These are phyloP conservation scores for Dicyrtomina minuta DNA, from an alignment of 2,888 invertebrate genomes.

Conservation along the genomic window DNA sequence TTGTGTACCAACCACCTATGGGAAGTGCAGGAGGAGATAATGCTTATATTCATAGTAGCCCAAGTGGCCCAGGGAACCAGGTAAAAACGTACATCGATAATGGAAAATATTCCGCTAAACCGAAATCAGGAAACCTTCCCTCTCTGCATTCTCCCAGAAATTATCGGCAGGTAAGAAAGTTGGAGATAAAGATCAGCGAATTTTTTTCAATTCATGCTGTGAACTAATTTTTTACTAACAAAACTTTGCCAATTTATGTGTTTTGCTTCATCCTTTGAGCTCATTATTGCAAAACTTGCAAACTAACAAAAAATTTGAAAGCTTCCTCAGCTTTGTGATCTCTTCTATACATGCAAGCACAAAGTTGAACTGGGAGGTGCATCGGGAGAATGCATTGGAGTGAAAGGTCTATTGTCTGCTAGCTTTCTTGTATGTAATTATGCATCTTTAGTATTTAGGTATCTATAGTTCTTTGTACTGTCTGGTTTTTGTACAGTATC, in stretches of 20 bases:
- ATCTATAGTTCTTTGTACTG: too few relatives aligned
- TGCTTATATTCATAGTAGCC: conserved; percentile 41
- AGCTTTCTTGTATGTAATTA: conserved; percentile 15
- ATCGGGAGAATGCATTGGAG: conserved; percentile 53
- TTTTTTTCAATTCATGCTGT: neutral
- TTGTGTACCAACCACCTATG: conserved; percentile 45
- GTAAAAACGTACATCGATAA: conserved; percentile 93
- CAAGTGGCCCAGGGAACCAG: conserved; percentile 64
- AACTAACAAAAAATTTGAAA: conserved; percentile 16
- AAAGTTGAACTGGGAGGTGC: conserved; percentile 23
- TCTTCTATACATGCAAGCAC: neutral
- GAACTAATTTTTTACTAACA: conserved; percentile 20
- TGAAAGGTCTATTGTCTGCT: conserved; percentile 39
- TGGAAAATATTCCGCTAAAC: conserved; percentile 62
- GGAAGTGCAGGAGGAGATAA: conserved; percentile 42
- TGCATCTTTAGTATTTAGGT: neutral
- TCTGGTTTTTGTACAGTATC: too few relatives aligned
- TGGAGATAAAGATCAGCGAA: neutral
- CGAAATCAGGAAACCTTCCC: conserved; percentile 52
- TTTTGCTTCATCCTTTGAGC: conserved; percentile 12
- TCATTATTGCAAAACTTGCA: conserved; percentile 8
- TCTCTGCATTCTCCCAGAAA: conserved; percentile 53
- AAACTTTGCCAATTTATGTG: conserved; percentile 17
- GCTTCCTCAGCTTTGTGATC: conserved; percentile 16
- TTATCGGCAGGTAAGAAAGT: conserved; percentile 51